phyloP scores from a whole-genome alignment of 2,888 invertebrate species.

The Meteorus cinctellus region DNA sequence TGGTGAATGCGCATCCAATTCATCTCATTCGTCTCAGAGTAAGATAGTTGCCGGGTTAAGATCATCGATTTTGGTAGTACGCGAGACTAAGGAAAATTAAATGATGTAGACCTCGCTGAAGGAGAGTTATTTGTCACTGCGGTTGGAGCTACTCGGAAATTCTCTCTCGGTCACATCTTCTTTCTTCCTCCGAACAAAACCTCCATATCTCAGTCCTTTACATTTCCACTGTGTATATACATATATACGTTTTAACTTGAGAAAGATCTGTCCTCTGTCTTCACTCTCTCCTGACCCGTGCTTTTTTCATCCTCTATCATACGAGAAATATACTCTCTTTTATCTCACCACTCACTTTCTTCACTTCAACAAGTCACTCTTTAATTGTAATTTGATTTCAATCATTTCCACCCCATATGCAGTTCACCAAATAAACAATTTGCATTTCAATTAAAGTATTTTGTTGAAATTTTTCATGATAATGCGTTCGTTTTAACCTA shows the following conservation, averaged over 20 bases:
- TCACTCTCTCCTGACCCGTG: background rate
- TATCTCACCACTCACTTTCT: constrained; percentile 30
- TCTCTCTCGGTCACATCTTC: constrained; percentile 29
- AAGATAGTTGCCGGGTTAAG: constrained; percentile 68
- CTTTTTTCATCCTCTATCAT: constrained; percentile 8
- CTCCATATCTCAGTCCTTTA: constrained; percentile 32
- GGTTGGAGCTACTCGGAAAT: constrained; percentile 53
- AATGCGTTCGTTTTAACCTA: no score
- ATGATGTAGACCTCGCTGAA: constrained; percentile 71
- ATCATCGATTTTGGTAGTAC: constrained; percentile 70
- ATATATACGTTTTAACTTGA: constrained; percentile 6
- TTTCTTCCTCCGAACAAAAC: constrained; percentile 24
- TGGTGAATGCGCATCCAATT: constrained; percentile 68
- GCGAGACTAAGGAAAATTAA: constrained; percentile 71
- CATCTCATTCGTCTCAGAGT: constrained; percentile 70
- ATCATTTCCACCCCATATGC: background rate
- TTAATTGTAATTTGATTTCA: background rate
- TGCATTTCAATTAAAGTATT: no score
- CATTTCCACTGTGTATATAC: constrained; percentile 15
- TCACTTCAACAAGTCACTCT: background rate
- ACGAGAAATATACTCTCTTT: constrained; percentile 23
- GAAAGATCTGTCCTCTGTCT: constrained; percentile 28
- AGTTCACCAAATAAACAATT: no score
- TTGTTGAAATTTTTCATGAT: no score
- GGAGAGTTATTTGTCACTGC: constrained; percentile 72